Evolutionary conservation across 2,888 invertebrate genomes (phyloP).

Genomic region (Sclerodermus sp.): DNA sequence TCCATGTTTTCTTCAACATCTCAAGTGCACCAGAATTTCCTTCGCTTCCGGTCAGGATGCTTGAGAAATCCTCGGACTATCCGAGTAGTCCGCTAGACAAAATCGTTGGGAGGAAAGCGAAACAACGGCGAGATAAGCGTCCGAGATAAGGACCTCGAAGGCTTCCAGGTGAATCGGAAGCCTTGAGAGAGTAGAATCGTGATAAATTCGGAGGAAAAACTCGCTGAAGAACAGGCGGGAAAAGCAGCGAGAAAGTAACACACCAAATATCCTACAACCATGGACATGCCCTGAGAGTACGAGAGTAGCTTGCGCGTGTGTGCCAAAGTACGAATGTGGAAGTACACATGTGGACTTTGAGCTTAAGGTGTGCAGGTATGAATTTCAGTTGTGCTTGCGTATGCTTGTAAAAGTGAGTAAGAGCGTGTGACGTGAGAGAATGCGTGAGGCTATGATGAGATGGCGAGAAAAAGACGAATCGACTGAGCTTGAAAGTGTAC

Average conservation of each 20-base stretch:
- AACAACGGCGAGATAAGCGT: too few species aligned
- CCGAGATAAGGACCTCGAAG: not conserved
- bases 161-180: too few species aligned
- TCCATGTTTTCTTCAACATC: too few species aligned
- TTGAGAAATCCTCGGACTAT: too few species aligned
- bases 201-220: not conserved
- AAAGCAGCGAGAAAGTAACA: slow-evolving; percentile 19
- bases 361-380: too few species aligned
- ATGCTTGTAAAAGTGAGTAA: slow-evolving; percentile 15
- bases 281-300: slow-evolving; percentile 57
- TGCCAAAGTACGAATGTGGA: slow-evolving; percentile 12
- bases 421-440: not conserved
- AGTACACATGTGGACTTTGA: too few species aligned
- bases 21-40: too few species aligned
- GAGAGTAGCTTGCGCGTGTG: slow-evolving; percentile 49
- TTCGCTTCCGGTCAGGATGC: too few species aligned
- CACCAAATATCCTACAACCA: slow-evolving; percentile 55
- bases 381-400: too few species aligned
- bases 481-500: too few species aligned
- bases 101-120: too few species aligned
- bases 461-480: slow-evolving; percentile 3
- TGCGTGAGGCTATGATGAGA: not conserved
- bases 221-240: not conserved
- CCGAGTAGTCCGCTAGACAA: too few species aligned
- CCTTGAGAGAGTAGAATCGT: not conserved